Evolutionary conservation across 2,797 vertebrate species (phyloP).

Genomic region (Semaprochilodus insignis): DNA sequence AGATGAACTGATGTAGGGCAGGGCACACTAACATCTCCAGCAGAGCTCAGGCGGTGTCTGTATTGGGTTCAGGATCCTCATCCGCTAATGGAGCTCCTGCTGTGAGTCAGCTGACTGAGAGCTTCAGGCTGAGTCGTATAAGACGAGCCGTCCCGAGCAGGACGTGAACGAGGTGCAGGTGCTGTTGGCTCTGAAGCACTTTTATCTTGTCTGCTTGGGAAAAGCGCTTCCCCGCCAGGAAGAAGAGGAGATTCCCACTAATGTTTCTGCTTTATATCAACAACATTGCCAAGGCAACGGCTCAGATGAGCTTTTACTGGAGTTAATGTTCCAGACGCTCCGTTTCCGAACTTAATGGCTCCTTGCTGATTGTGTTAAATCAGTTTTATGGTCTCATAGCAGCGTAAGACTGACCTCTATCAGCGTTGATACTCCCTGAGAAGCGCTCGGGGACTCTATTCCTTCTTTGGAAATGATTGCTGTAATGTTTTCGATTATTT

Average conservation of each 20-base stretch:
- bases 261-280: constrained; percentile 37
- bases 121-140: neutral
- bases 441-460: too few species aligned
- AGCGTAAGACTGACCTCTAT: neutral
- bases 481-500: too few species aligned
- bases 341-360: neutral
- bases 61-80: neutral
- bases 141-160: neutral
- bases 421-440: neutral
- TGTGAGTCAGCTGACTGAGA: constrained; percentile 2
- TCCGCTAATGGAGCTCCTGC: neutral
- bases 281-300: constrained; percentile 43
- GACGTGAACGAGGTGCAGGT: constrained; percentile 34
- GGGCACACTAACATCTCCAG: too few species aligned
- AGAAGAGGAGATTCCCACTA: constrained; percentile 18
- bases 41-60: too few species aligned
- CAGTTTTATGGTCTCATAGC: neutral
- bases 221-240: constrained; percentile 42
- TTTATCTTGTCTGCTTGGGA: constrained; percentile 27
- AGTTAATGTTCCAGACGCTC: constrained; percentile 5
- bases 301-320: neutral
- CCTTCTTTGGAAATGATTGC: too few species aligned
- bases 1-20: too few species aligned
- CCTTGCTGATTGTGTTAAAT: constrained; percentile 3
- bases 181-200: constrained; percentile 1